Evolutionary conservation across 2,888 invertebrate genomes (phyloP).

Genomic region (Orthosia gothica): DNA sequence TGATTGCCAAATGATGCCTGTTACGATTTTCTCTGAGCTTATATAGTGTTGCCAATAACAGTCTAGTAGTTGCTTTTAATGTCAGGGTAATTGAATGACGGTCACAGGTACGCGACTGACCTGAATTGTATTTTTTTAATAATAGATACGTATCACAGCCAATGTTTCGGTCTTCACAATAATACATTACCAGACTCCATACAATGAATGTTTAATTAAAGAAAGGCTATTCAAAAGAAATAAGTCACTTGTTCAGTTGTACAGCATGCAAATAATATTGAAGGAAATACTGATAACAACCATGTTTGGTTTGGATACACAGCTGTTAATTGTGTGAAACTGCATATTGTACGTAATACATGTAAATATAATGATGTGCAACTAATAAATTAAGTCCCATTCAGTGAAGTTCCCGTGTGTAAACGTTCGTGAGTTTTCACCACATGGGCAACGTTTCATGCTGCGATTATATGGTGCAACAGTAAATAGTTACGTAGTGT

Average conservation of each 20-base stretch:
- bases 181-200: constrained; percentile 22
- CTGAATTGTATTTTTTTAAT: constrained; percentile 80
- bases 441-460: constrained; percentile 28
- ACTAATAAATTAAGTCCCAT: constrained; percentile 30
- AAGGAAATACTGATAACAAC: background rate
- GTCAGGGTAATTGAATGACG: constrained; percentile 88
- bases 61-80: constrained; percentile 81
- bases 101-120: constrained; percentile 83
- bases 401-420: constrained; percentile 24
- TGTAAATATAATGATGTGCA: constrained; percentile 14
- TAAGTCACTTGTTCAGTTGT: background rate
- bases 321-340: background rate
- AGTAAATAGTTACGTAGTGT: constrained; percentile 35
- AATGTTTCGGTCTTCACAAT: constrained; percentile 50
- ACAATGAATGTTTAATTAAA: constrained; percentile 36
- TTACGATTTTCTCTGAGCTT: constrained; percentile 85
- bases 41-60: constrained; percentile 90
- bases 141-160: constrained; percentile 63
- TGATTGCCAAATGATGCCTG: constrained; percentile 89
- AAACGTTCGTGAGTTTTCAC: constrained; percentile 34
- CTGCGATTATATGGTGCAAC: constrained; percentile 25
- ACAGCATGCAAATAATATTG: background rate
- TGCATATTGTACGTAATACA: background rate
- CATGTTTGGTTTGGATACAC: background rate
- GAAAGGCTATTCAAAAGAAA: constrained; percentile 23